These are phyloP conservation scores for Cephus pygmeus DNA, from an alignment of 2,888 invertebrate species.

Conservation along the genomic window DNA sequence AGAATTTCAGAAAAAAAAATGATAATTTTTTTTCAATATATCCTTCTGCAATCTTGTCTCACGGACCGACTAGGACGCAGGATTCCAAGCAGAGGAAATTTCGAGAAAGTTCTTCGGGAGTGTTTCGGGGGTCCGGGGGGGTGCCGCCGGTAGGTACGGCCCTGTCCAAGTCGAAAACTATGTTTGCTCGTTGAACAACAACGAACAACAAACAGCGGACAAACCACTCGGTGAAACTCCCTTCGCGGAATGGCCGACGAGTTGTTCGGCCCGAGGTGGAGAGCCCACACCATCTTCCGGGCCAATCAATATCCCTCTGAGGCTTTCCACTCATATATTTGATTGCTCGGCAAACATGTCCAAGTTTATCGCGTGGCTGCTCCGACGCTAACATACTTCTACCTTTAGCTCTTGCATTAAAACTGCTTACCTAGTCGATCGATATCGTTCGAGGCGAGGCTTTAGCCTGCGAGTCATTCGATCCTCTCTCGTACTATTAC, in stretches of 20 bases:
- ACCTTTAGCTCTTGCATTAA: conserved; percentile 32
- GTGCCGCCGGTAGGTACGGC: conserved; percentile 7
- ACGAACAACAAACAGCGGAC: conserved; percentile 56
- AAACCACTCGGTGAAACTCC: conserved; percentile 43
- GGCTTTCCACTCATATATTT: conserved; percentile 64
- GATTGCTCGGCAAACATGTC: conserved; percentile 64
- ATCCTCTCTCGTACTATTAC: conserved; percentile 18
- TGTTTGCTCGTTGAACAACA: conserved; percentile 57
- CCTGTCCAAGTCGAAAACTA: conserved; percentile 46
- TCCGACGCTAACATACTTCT: conserved; percentile 37
- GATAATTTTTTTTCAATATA: background rate
- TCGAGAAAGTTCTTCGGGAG: background rate
- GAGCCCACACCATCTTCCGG: background rate
- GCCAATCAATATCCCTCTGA: conserved; percentile 56
- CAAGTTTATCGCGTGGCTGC: conserved; percentile 57
- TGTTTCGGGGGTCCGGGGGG: background rate
- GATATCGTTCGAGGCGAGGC: conserved; percentile 4
- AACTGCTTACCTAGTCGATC: conserved; percentile 30
- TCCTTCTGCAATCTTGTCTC: background rate
- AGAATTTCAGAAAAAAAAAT: background rate
- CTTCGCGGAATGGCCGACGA: conserved; percentile 42
- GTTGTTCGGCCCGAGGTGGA: conserved; percentile 37
- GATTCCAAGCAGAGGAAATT: background rate
- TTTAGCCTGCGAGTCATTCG: conserved; percentile 25
- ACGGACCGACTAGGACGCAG: background rate